Base-by-base conservation (phyloP, 2,113 vertebrate genomes). In the Pachyramphus minor region DNA sequence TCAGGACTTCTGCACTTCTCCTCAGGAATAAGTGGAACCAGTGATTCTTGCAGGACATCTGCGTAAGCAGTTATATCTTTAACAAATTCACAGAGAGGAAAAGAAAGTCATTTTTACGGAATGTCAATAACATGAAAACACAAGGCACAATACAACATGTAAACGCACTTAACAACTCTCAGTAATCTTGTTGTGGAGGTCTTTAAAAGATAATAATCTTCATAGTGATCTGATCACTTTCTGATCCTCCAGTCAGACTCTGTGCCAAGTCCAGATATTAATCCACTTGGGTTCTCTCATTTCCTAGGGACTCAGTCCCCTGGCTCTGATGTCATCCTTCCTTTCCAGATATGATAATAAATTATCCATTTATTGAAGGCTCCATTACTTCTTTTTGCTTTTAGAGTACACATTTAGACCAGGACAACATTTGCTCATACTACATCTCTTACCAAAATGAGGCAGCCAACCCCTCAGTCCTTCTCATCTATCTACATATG, bases 1-100 rank as follows among this genome's bases (percentile, higher is more conserved):
- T 99, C 98, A 1, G 98, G 98, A 50, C 98, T 98, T 91, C 95
- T 98, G 78, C 99, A 99, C 42, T 95, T 92, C 28, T 97, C 97
- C 5, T 98, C 98, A 1, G 98, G 66, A 44, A 99, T 97, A 24
- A 99, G 97, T 35, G 98, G 98, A 41, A 99, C 96, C 16, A 98
- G 62, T 2, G 97, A 98, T 97, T 99, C 99, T 94, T 98, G 98
- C 78, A 99, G 97, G 44, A 93, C 95, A 12, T 77, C 39, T 9
- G 99, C 98, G 89, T 99, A 99, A 10, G 92, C 78, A 1, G 97
- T 67, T 25, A 77, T 88, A 87, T 98, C 99, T 99, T 93, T 3
- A 18, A 87, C 81, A 89, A 91, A 87, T 11, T 78, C 14, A 74
- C 42, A 88, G 72, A 91, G 49, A 89, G 52, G n/a, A 67, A 81